Percentiles rank a stretch among this genome's conserved stretches.
phyloP scores from a whole-genome alignment of 2,113 vertebrate genomes.

The Neopipo cinnamomea region DNA sequence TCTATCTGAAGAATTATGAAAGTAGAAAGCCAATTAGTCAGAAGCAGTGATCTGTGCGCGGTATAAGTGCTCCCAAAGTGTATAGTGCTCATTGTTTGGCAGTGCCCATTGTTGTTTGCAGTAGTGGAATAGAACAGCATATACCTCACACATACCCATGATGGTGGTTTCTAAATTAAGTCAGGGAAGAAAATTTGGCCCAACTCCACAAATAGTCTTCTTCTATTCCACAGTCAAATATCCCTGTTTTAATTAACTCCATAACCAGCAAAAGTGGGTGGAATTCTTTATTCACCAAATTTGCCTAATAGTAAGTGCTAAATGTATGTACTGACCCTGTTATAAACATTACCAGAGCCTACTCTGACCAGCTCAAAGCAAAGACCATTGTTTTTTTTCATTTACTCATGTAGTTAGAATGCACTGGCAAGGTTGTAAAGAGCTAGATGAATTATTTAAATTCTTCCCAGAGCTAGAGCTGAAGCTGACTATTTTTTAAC shows the following conservation, averaged over 20 bases:
- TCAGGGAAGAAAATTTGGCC: neutral
- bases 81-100: neutral
- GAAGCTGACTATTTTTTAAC: neutral
- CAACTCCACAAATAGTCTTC: neutral
- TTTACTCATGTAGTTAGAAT: neutral
- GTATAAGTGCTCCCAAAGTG: neutral
- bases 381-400: neutral
- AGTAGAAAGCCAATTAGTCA: neutral
- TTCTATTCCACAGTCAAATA: neutral
- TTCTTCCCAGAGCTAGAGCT: neutral
- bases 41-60: neutral
- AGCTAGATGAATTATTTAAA: neutral
- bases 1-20: neutral
- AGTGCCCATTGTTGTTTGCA: neutral
- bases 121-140: neutral
- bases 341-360: neutral
- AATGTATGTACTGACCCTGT: neutral
- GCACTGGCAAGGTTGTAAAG: neutral
- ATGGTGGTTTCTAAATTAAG: neutral
- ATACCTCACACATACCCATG: neutral
- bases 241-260: neutral
- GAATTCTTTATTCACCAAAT: neutral
- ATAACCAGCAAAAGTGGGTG: neutral
- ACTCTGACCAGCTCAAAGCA: neutral
- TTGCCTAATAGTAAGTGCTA: neutral